Evolutionary conservation across 2,888 invertebrate genomes (phyloP), one percentile per base, ranked within the genome.

Genomic region (Dolichopus griseipennis): DNA sequence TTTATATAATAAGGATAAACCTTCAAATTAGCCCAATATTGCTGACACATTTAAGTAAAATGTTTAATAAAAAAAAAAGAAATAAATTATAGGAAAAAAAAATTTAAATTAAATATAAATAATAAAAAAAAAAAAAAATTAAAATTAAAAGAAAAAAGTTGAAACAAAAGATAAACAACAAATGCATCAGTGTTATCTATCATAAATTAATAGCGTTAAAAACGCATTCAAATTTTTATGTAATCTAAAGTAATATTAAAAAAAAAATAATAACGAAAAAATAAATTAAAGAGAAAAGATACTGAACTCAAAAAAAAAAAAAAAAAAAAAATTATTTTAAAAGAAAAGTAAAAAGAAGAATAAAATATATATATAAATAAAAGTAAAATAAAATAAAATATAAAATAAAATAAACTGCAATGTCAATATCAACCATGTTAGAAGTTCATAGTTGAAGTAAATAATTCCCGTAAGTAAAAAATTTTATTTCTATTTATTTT

Each of bases 31-130:
- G 33, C 33, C 64, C 9, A 64, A 64, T 34, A 33, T 64, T n/a
- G 20, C 64, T 10, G 64, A 64, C n/a, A 64, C 64, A 33, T 20
- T 64, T 63, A 18, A 64, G 64, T 64, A 37, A 64, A 10, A 64
- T 52, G 33, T 34, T 34, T 34, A 64, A 34, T 37, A 64, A 64
- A 64, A 27, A 64, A 64, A 64, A 34, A 52, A 18, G 18, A 52
- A 52, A 52, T 52, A n/a, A 52, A 52, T 18, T 52, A n/a, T n/a
- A 52, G n/a, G n/a, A 52, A 52, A 37, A 37, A n/a, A 52, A 52
- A 52, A 52, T n/a, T 6, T 52, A 18, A 9, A 12, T 41, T 18
- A 52, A 52, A 52, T n/a, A 2, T 52, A 18, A 9, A 12, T 41
- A 41, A 6, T 41, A 41, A 41, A 27, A 41, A 41, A 27, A 27